A percentile compares a stretch with the other conserved stretches of the same genome.
phyloP scores from a whole-genome alignment of 2,797 vertebrate genomes.

The Macropus fuliginosus region DNA sequence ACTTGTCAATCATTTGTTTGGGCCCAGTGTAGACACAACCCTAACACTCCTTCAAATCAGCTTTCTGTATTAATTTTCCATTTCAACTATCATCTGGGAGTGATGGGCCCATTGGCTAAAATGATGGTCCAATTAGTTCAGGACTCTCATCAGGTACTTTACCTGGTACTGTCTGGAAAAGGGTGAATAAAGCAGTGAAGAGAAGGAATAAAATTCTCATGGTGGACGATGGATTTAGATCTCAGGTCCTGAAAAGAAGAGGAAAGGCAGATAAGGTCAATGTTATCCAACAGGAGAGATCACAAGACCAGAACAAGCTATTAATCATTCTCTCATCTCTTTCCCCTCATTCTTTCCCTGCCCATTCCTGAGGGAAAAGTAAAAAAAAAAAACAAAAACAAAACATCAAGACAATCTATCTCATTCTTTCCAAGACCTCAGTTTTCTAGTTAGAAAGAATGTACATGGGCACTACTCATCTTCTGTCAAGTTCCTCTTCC shows the following conservation, averaged over 20 bases:
- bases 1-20: not conserved
- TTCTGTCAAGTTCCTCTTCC: not conserved
- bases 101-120: not conserved
- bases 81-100: not conserved
- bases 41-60: not conserved
- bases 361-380: not conserved
- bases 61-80: not conserved
- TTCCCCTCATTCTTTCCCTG: not conserved
- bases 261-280: not conserved
- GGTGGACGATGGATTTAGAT: not conserved
- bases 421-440: not conserved
- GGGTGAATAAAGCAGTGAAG: not conserved
- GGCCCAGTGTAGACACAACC: not conserved
- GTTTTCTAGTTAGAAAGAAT: not conserved
- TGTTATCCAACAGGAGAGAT: not conserved
- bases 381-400: not conserved
- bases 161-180: slow-evolving; percentile 54
- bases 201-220: slow-evolving; percentile 19
- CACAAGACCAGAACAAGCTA: not conserved
- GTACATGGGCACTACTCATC: not conserved
- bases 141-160: not conserved
- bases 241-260: not conserved
- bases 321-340: not conserved
- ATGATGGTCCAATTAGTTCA: not conserved
- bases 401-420: not conserved